Evolutionary conservation across 92 coral and sea anemone genomes (phyloP).

Genomic region (Zoanthus gigantus): DNA sequence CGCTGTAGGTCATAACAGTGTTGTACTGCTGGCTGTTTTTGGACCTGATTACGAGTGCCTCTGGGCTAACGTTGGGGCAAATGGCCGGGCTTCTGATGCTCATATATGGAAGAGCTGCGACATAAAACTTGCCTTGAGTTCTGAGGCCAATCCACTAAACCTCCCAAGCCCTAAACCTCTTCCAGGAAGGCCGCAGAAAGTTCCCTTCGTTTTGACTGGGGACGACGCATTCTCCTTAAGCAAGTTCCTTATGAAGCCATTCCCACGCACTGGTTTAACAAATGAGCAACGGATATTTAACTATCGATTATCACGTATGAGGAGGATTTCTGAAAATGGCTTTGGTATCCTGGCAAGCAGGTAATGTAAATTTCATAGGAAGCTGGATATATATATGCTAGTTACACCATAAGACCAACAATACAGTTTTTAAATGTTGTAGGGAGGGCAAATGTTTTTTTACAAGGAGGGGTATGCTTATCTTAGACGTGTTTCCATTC

Average conservation of each 20-base stretch:
- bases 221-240: slow-evolving; percentile 59
- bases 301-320: slow-evolving; percentile 65
- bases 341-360: slow-evolving; percentile 64
- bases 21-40: slow-evolving; percentile 3
- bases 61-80: slow-evolving; percentile 3
- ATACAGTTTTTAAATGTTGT: not conserved
- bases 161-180: slow-evolving; percentile 5
- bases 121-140: slow-evolving; percentile 7
- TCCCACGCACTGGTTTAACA: slow-evolving; percentile 50
- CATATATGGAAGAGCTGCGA: not conserved
- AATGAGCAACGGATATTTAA: slow-evolving; percentile 59
- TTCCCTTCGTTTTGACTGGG: slow-evolving; percentile 15
- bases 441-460: not conserved
- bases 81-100: slow-evolving; percentile 11
- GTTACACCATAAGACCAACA: not conserved
- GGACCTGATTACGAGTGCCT: slow-evolving; percentile 4
- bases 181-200: slow-evolving; percentile 9
- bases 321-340: slow-evolving; percentile 68
- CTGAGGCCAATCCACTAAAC: slow-evolving; percentile 21
- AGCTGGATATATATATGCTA: not conserved
- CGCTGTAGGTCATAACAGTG: slow-evolving; percentile 3
- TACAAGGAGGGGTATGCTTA: not conserved
- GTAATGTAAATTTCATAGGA: slow-evolving; percentile 18
- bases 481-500: too few species aligned
- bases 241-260: slow-evolving; percentile 64